Base-by-base conservation (phyloP, 64 coral and sea anemone species). In the Montipora cactus region DNA sequence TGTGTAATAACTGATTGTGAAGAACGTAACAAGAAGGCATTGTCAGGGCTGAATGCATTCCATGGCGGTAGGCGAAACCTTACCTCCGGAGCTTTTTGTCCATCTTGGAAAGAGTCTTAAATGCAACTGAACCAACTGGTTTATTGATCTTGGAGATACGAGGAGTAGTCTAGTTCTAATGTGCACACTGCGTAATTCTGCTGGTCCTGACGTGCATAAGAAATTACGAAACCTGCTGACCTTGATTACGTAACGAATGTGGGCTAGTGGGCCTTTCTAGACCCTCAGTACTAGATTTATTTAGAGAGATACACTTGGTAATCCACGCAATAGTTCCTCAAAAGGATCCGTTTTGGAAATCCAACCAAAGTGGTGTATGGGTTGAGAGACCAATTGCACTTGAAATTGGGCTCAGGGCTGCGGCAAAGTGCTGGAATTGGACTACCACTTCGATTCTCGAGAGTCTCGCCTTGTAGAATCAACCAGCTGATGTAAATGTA, bases 241-340 rank as follows among this genome's bases (percentile, higher is more conserved):
- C n/a, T 50, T 1, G 84, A 94, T 8, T 67, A 47, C n/a, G 78
- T 74, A 15, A 77, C 13, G n/a, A 94, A 94, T 88, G 88, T 88
- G 81, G 84, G 2, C 79, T 94, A 28, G 44, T 84, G 52, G 74
- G 68, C 25, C 81, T 95, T 12, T 59, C 80, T 13, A 95, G 79
- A 68, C 23, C 67, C 7, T 44, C 69, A 8, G 87, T 95, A 11
- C 48, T 95, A 77, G 55, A 77, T 4, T 44, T 87, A 64, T 64
- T 95, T 13, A 48, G 69, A 52, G 44, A 49, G 23, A 13, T 90
- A 47, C 49, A 37, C 0, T 37, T 37, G 37, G 37, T 90, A 16
- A 78, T 84, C 16, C 80, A 95, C 76, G 44, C 87, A 69, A 85
- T 90, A 78, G 19, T 90, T 10, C 93, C 93, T 10, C 87, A 90